Evolutionary conservation across 2,113 vertebrate species (phyloP).

Genomic region (Brachirus orientalis): DNA sequence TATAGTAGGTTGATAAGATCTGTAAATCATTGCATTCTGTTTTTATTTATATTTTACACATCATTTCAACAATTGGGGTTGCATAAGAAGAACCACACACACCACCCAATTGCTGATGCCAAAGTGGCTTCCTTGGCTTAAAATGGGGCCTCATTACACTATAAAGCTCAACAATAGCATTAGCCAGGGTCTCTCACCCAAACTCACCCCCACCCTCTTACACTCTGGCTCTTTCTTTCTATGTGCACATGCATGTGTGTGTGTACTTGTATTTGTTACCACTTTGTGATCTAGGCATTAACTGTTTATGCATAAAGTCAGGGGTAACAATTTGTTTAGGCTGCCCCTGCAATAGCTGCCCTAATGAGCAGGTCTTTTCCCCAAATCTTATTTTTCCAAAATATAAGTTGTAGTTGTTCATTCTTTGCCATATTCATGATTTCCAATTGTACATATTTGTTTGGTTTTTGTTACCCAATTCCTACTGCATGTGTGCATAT

Average conservation of each 20-base stretch:
- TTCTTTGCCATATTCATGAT: conserved; percentile 42
- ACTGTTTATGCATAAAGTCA: too few species aligned
- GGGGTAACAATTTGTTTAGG: too few species aligned
- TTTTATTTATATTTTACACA: too few species aligned
- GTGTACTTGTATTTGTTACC: neutral
- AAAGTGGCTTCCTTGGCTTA: conserved; percentile 74
- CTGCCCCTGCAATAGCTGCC: too few species aligned
- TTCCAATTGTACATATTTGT: conserved; percentile 53
- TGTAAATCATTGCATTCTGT: too few species aligned
- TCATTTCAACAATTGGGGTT: too few species aligned
- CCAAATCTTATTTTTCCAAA: conserved; percentile 44
- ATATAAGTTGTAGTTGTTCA: conserved; percentile 36
- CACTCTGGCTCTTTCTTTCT: conserved; percentile 6
- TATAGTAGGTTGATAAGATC: too few species aligned
- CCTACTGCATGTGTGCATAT: conserved; percentile 38
- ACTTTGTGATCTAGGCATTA: too few species aligned
- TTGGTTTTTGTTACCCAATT: too few species aligned
- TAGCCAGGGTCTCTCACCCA: conserved; percentile 53
- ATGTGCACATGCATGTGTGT: conserved; percentile 11
- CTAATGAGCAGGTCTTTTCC: conserved; percentile 46
- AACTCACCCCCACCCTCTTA: too few species aligned
- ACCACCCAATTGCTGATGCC: conserved; percentile 68
- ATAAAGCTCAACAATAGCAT: conserved; percentile 69
- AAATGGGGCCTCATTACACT: conserved; percentile 78
- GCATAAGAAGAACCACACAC: too few species aligned